These are phyloP conservation scores for Archocentrus centrarchus DNA, from an alignment of 2,113 vertebrate genomes.

Conservation along the genomic window DNA sequence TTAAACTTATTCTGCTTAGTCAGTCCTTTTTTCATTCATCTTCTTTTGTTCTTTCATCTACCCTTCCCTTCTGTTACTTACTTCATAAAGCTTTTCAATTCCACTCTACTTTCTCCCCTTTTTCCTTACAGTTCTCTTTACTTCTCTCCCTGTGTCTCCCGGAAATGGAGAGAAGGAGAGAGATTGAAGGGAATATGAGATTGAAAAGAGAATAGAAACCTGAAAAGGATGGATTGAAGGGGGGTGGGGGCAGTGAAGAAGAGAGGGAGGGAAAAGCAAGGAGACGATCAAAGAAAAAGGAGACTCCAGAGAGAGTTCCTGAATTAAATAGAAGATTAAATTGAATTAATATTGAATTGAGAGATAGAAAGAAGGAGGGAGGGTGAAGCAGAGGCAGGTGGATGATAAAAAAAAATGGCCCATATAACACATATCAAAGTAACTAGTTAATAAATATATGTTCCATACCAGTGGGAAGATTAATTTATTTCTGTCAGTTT, in stretches of 20 bases:
- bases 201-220: slow-evolving; percentile 64
- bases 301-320: slow-evolving; percentile 66
- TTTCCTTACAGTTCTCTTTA: neutral
- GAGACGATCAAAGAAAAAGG: slow-evolving; percentile 68
- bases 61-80: slow-evolving; percentile 2
- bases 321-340: slow-evolving; percentile 76
- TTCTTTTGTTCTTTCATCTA: slow-evolving; percentile 22
- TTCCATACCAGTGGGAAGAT: slow-evolving; percentile 2
- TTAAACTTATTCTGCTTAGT: neutral
- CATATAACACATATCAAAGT: slow-evolving; percentile 40
- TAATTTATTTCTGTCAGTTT: slow-evolving; percentile 22
- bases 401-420: slow-evolving; percentile 26
- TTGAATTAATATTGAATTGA: slow-evolving; percentile 72
- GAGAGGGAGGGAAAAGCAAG: slow-evolving; percentile 30
- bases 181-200: slow-evolving; percentile 59
- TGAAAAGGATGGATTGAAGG: slow-evolving; percentile 50
- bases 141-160: neutral
- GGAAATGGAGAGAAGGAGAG: slow-evolving; percentile 27
- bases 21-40: neutral
- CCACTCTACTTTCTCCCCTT: slow-evolving; percentile 5
- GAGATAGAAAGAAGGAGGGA: slow-evolving; percentile 18
- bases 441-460: slow-evolving; percentile 46
- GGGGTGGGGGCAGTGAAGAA: slow-evolving; percentile 13
- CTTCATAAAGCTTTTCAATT: slow-evolving; percentile 46
- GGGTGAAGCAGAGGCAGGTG: slow-evolving; percentile 19